A percentile compares a stretch with the other conserved stretches of the same genome.
Evolutionary conservation across 2,797 vertebrate species (phyloP).

Genomic region (Sebastes itinus): DNA sequence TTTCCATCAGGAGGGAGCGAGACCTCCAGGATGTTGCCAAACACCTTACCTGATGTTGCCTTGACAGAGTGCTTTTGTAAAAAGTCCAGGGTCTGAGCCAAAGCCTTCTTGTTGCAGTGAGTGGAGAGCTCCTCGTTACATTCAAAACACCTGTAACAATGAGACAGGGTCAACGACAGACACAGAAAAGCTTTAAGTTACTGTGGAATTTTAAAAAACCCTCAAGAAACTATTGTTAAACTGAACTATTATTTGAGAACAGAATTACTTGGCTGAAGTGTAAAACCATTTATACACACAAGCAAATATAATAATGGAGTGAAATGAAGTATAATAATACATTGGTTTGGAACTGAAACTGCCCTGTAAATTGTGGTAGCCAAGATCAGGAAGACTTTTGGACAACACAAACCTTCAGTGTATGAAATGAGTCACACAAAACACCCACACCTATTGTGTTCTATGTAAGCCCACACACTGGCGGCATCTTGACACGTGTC

Average conservation of each 20-base stretch:
- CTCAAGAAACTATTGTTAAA: slow-evolving; percentile 2
- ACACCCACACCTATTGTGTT: not conserved
- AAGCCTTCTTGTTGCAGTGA: slow-evolving; percentile 96
- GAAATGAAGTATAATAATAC: not conserved
- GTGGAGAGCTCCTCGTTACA: slow-evolving; percentile 97
- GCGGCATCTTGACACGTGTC: not conserved
- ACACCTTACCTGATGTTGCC: slow-evolving; percentile 88
- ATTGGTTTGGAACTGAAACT: not conserved
- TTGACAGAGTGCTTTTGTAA: slow-evolving; percentile 94
- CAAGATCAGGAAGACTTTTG: not conserved
- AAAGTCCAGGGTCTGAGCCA: slow-evolving; percentile 96
- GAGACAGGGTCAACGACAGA: slow-evolving; percentile 13
- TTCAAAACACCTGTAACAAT: slow-evolving; percentile 92
- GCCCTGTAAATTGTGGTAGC: not conserved
- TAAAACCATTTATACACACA: not conserved
- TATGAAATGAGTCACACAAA: not conserved
- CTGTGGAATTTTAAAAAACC: not conserved
- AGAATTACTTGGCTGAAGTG: not conserved
- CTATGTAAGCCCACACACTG: not conserved
- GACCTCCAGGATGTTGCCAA: slow-evolving; percentile 1
- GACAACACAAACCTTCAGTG: not conserved
- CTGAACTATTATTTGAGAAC: slow-evolving; percentile 6
- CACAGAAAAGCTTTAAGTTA: slow-evolving; percentile 12
- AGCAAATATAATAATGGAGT: not conserved
- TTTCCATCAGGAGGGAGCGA: slow-evolving; percentile 7